Evolutionary conservation across 2,797 vertebrate genomes (phyloP).

Genomic region (Spheniscus humboldti): DNA sequence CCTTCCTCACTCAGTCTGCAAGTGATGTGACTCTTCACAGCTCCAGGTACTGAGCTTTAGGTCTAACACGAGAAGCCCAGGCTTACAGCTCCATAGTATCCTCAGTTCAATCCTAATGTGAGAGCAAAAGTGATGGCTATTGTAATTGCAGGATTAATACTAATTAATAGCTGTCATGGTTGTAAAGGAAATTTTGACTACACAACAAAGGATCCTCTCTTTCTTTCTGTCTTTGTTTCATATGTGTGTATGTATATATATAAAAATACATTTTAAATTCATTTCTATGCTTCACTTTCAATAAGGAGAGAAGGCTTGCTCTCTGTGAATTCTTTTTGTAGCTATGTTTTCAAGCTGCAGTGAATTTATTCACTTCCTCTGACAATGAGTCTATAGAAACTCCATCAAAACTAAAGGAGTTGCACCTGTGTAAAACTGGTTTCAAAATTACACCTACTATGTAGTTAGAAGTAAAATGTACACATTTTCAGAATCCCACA

Average conservation of each 20-base stretch:
- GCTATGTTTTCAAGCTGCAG: neutral
- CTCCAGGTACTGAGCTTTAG: neutral
- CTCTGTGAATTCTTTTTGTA: neutral
- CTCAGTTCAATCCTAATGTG: neutral
- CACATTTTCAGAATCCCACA: neutral
- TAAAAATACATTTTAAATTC: neutral
- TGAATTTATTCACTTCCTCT: neutral
- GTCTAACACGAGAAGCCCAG: neutral
- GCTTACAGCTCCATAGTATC: neutral
- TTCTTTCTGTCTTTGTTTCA: neutral
- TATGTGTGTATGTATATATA: accelerated
- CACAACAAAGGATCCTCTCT: neutral
- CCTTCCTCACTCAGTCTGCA: neutral
- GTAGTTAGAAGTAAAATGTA: neutral
- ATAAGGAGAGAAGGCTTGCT: neutral
- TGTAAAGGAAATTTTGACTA: neutral
- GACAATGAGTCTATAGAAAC: neutral
- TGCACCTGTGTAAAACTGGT: neutral
- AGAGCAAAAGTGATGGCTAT: neutral
- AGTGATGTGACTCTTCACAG: neutral
- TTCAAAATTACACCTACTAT: neutral
- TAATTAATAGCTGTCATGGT: neutral
- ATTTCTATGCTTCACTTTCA: neutral
- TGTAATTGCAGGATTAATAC: neutral
- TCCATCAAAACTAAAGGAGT: neutral